Percentiles rank a stretch among this genome's conserved stretches.
phyloP scores from a whole-genome alignment of 2,797 vertebrate genomes.

The Amblyraja radiata region DNA sequence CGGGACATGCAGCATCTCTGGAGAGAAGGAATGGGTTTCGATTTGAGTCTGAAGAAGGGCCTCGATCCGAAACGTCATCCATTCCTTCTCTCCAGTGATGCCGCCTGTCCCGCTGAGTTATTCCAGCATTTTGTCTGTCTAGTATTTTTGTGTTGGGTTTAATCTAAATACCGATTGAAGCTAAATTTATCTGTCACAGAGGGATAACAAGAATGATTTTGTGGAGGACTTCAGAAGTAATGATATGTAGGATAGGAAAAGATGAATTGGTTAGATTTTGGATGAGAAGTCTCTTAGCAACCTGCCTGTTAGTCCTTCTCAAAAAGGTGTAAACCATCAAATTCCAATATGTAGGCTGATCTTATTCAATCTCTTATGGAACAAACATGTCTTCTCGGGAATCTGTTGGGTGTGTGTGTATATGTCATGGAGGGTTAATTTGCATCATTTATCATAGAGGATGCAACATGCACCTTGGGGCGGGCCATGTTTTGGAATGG shows the following conservation, averaged over 20 bases:
- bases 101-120: no score
- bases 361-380: no score
- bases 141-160: neutral
- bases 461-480: neutral
- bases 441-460: neutral
- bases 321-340: no score
- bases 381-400: neutral
- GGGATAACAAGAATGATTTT: neutral
- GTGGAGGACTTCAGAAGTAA: neutral
- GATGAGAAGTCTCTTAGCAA: neutral
- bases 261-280: neutral
- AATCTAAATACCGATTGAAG: neutral
- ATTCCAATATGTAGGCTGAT: no score
- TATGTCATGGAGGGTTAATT: neutral
- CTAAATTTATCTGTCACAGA: neutral
- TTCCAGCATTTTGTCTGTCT: neutral
- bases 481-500: neutral
- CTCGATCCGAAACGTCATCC: no score
- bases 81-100: no score
- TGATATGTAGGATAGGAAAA: neutral
- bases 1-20: no score
- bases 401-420: neutral
- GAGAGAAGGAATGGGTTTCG: no score
- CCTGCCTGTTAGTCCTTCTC: no score
- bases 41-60: no score